Percentiles rank a stretch among this genome's conserved stretches.
phyloP scores from a whole-genome alignment of 2,888 invertebrate species.

The Folsomia candida region DNA sequence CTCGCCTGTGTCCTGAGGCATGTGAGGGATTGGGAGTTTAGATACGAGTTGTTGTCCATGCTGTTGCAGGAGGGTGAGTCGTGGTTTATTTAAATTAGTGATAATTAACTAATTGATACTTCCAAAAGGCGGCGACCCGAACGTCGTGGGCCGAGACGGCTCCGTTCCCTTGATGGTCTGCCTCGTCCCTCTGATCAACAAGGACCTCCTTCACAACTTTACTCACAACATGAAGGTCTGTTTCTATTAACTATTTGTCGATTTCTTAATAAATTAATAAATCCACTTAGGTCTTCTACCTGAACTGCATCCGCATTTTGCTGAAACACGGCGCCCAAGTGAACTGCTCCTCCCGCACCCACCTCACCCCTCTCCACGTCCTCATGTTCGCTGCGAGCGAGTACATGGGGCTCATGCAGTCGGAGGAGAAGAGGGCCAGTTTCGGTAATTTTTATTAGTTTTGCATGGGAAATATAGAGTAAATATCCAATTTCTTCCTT shows the following conservation, averaged over 20 bases:
- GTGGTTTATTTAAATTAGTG: no score
- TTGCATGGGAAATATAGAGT: not conserved
- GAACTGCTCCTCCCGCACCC: conserved; percentile 68
- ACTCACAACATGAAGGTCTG: conserved; percentile 70
- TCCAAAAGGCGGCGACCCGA: conserved; percentile 27
- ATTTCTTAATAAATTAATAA: not conserved
- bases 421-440: conserved; percentile 65
- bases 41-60: conserved; percentile 62
- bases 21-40: conserved; percentile 65
- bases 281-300: conserved; percentile 63
- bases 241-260: no score
- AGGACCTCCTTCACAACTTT: conserved; percentile 69
- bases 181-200: conserved; percentile 70
- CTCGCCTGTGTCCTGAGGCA: conserved; percentile 68
- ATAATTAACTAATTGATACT: no score
- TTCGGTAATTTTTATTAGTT: conserved; percentile 55
- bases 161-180: conserved; percentile 73
- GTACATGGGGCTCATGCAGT: conserved; percentile 67
- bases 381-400: conserved; percentile 66
- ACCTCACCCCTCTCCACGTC: conserved; percentile 68
- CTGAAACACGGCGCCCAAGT: conserved; percentile 70
- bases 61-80: conserved; percentile 62
- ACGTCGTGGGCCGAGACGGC: conserved; percentile 63
- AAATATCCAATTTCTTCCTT: not conserved
- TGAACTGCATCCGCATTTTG: conserved; percentile 68